A percentile compares a stretch with the other conserved stretches of the same genome.
These are phyloP conservation scores for Xiphias gladius DNA, from an alignment of 2,113 vertebrate species.

Conservation along the genomic window DNA sequence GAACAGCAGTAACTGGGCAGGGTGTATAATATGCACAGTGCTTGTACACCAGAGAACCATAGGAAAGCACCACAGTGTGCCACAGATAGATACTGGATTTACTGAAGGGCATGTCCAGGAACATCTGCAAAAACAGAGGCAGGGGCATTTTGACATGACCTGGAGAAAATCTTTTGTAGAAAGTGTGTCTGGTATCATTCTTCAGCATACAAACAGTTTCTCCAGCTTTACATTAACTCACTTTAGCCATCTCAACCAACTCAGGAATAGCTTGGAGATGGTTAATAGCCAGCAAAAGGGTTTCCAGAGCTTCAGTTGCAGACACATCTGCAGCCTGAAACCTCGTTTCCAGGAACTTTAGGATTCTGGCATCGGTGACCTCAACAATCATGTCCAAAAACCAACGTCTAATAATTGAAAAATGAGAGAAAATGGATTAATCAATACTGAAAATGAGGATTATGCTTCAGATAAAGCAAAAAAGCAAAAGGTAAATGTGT, in stretches of 20 bases:
- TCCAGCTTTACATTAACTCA: conserved; percentile 47
- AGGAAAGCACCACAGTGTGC: conserved; percentile 83
- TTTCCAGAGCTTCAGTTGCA: conserved; percentile 75
- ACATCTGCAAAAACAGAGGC: conserved; percentile 77
- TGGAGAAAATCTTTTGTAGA: background rate
- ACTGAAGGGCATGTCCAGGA: conserved; percentile 81
- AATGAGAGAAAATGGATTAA: background rate
- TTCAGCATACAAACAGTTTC: background rate
- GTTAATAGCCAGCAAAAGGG: conserved; percentile 80
- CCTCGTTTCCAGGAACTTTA: conserved; percentile 85
- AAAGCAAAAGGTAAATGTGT: background rate
- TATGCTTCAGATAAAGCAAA: background rate
- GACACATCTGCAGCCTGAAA: conserved; percentile 78
- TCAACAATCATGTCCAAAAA: conserved; percentile 83
- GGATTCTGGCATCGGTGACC: conserved; percentile 76
- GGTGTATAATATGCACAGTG: conserved; percentile 77
- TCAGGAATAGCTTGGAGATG: conserved; percentile 76
- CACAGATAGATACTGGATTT: conserved; percentile 76
- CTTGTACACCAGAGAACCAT: conserved; percentile 87
- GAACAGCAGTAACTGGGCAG: conserved; percentile 82
- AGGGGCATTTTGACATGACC: background rate
- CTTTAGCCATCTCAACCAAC: conserved; percentile 80
- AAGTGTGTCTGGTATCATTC: background rate
- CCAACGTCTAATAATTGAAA: conserved; percentile 80
- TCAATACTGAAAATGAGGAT: background rate